Evolutionary conservation across 2,888 invertebrate genomes (phyloP).

Genomic region (Orthosia cruda): DNA sequence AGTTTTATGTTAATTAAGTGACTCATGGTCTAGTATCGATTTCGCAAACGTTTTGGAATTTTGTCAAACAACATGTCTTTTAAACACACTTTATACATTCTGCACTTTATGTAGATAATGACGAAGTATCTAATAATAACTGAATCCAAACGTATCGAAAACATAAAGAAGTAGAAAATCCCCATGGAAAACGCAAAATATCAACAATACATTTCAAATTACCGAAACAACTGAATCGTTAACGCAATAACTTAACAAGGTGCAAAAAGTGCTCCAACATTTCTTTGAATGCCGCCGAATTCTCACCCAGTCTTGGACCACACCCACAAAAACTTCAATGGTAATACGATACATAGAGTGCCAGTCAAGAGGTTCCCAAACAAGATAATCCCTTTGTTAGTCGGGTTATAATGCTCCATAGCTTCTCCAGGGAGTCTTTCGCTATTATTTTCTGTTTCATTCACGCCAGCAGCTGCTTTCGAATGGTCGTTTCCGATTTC

Average conservation of each 20-base stretch:
- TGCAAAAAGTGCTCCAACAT: slow-evolving; percentile 74
- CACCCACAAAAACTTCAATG: slow-evolving; percentile 88
- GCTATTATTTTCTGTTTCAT: slow-evolving; percentile 88
- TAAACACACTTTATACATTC: neutral
- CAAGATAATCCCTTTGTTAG: slow-evolving; percentile 91
- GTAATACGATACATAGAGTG: slow-evolving; percentile 89
- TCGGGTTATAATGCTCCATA: slow-evolving; percentile 83
- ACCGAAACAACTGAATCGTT: slow-evolving; percentile 70
- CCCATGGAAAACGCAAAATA: slow-evolving; percentile 12
- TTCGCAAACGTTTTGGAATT: slow-evolving; percentile 27
- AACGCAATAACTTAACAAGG: slow-evolving; percentile 76
- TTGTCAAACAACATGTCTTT: slow-evolving; percentile 11
- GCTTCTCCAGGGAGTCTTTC: slow-evolving; percentile 83
- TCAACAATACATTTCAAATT: slow-evolving; percentile 73
- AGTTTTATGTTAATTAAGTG: slow-evolving; percentile 50
- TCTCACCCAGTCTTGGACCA: slow-evolving; percentile 84
- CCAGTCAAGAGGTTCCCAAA: slow-evolving; percentile 91
- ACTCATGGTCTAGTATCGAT: slow-evolving; percentile 41
- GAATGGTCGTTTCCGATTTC: slow-evolving; percentile 88
- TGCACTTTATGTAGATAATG: neutral
- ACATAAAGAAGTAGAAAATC: neutral
- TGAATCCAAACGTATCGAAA: slow-evolving; percentile 14
- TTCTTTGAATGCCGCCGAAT: slow-evolving; percentile 81
- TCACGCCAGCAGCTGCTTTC: slow-evolving; percentile 85
- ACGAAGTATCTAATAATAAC: slow-evolving; percentile 22